These are phyloP conservation scores for Caenorhabditis remanei DNA, from an alignment of 1,140 invertebrate genomes.

Conservation along the genomic window DNA sequence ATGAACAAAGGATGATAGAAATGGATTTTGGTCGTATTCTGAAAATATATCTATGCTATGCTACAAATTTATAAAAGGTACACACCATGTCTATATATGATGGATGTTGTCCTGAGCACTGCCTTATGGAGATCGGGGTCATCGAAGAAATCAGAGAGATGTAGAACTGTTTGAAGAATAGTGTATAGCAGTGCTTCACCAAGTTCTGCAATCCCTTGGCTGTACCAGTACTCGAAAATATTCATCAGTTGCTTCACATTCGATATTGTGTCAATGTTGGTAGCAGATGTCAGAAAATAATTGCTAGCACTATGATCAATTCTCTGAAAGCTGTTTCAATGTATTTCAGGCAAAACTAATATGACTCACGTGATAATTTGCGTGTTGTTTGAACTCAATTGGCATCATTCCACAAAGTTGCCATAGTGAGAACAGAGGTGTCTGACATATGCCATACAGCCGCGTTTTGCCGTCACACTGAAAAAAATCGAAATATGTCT, in stretches of 20 bases:
- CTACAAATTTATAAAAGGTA: too few relatives aligned
- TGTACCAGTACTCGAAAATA: slow-evolving; percentile 46
- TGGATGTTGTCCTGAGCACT: neutral
- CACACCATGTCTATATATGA: slow-evolving; percentile 16
- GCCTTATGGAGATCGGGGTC: slow-evolving; percentile 31
- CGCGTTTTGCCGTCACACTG: slow-evolving; percentile 19
- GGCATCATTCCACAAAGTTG: slow-evolving; percentile 41
- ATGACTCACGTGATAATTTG: slow-evolving; percentile 13
- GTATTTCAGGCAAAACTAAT: neutral
- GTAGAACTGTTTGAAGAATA: slow-evolving; percentile 1
- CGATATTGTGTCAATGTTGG: slow-evolving; percentile 28
- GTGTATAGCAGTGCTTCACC: neutral
- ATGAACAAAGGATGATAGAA: slow-evolving; percentile 15
- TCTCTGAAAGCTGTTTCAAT: neutral
- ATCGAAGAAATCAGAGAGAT: slow-evolving; percentile 39
- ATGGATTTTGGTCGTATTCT: slow-evolving; percentile 30
- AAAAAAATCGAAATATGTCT: neutral
- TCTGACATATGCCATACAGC: slow-evolving; percentile 21
- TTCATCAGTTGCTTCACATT: slow-evolving; percentile 44
- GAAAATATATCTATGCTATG: neutral
- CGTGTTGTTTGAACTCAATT: slow-evolving; percentile 27
- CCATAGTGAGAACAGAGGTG: slow-evolving; percentile 17
- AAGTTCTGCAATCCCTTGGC: slow-evolving; percentile 34
- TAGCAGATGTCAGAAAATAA: slow-evolving; percentile 28
- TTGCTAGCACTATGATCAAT: slow-evolving; percentile 36